Evolutionary conservation across 2,888 invertebrate genomes (phyloP).

Genomic region (Athripsodes cinereus): DNA sequence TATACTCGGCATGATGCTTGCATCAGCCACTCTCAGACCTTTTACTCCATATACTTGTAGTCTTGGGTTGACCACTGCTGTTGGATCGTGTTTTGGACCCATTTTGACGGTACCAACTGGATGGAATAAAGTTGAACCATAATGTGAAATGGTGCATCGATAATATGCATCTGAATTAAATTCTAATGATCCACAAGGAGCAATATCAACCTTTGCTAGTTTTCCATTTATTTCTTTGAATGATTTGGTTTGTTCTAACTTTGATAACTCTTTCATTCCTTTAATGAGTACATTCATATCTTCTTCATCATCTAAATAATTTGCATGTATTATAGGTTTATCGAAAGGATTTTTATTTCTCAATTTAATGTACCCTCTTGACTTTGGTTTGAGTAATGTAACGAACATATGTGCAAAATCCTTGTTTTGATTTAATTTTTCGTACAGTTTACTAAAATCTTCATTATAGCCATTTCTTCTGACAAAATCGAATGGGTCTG

Average conservation of each 20-base stretch:
- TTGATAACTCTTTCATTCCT: constrained; percentile 33
- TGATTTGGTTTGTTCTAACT: constrained; percentile 30
- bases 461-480: constrained; percentile 10
- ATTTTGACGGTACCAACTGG: constrained; percentile 61
- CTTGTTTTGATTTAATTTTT: constrained; percentile 30
- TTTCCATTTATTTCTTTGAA: constrained; percentile 15
- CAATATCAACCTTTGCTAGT: constrained; percentile 13
- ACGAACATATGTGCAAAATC: constrained; percentile 39
- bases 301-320: constrained; percentile 47
- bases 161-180: constrained; percentile 45
- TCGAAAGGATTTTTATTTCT: constrained; percentile 58
- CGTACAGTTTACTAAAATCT: constrained; percentile 31
- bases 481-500: constrained; percentile 13
- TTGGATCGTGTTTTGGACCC: constrained; percentile 44
- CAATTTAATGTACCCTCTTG: constrained; percentile 60
- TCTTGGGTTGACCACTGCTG: constrained; percentile 52
- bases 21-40: constrained; percentile 56
- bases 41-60: constrained; percentile 49
- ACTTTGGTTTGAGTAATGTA: constrained; percentile 51
- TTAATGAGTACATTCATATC: constrained; percentile 43
- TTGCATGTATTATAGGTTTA: constrained; percentile 51
- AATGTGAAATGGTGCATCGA: constrained; percentile 39
- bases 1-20: constrained; percentile 59
- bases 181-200: constrained; percentile 21
- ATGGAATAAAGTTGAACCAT: constrained; percentile 54